phyloP scores from a whole-genome alignment of 2,113 vertebrate genomes.

The Laticauda colubrina region DNA sequence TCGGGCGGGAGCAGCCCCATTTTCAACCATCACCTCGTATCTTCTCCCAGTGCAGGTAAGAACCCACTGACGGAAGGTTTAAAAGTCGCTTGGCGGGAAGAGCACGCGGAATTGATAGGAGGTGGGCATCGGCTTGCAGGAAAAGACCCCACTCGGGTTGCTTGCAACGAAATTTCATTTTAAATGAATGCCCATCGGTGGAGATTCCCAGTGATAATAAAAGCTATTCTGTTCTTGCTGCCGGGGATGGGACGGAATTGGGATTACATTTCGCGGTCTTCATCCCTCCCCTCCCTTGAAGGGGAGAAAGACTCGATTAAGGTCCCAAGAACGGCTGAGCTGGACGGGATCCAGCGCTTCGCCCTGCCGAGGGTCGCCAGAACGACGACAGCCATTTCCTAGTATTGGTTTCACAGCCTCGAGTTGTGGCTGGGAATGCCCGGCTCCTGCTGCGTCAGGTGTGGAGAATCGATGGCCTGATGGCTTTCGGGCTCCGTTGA shows the following conservation, averaged over 20 bases:
- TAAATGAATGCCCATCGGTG: no score
- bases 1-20: accelerated
- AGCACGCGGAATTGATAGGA: not conserved
- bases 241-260: not conserved
- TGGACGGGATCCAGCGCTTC: not conserved
- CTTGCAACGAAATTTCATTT: no score
- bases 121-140: not conserved
- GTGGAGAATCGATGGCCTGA: not conserved
- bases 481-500: not conserved
- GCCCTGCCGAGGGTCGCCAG: not conserved
- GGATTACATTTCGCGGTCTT: not conserved
- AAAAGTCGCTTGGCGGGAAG: not conserved
- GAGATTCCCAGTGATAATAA: no score
- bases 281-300: no score
- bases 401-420: not conserved
- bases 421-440: not conserved
- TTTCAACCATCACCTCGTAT: not conserved
- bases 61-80: not conserved
- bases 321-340: not conserved
- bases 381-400: not conserved
- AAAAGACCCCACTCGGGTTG: not conserved
- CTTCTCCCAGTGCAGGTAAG: slow-evolving; percentile 25
- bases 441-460: no score
- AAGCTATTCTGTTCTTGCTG: no score
- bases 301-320: not conserved